Evolutionary conservation across 2,888 invertebrate species (phyloP).

Genomic region (Leptogaster cylindrica): DNA sequence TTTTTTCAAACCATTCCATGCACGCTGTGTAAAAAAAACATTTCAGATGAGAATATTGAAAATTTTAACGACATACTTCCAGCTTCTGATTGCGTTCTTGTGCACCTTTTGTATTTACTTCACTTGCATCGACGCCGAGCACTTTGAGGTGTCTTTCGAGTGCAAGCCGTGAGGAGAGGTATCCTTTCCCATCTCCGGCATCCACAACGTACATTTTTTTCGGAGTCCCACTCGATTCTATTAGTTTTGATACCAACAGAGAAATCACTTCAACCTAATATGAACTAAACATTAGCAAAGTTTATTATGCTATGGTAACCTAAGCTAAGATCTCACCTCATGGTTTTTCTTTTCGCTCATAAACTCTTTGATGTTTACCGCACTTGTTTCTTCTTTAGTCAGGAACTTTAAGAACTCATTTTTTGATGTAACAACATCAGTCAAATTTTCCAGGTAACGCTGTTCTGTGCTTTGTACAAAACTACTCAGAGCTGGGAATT

Average conservation of each 20-base stretch:
- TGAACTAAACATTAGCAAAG: conserved; percentile 14
- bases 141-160: conserved; percentile 74
- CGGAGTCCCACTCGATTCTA: conserved; percentile 45
- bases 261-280: conserved; percentile 70
- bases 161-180: conserved; percentile 77
- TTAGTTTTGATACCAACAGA: conserved; percentile 66
- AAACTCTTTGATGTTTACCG: conserved; percentile 66
- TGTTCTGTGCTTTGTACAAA: conserved; percentile 51
- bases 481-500: conserved; percentile 38
- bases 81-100: conserved; percentile 61
- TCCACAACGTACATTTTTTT: conserved; percentile 69
- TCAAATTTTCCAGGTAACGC: conserved; percentile 50
- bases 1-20: conserved; percentile 67
- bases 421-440: conserved; percentile 52
- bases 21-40: conserved; percentile 60
- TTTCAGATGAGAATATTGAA: background rate
- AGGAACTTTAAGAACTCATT: conserved; percentile 59
- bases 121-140: conserved; percentile 81
- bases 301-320: background rate
- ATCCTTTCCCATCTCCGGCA: conserved; percentile 89
- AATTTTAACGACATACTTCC: conserved; percentile 51
- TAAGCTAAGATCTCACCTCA: conserved; percentile 67
- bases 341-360: conserved; percentile 83
- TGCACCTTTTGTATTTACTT: conserved; percentile 72
- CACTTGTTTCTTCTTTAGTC: conserved; percentile 51